Percentiles rank a stretch among this genome's conserved stretches.
phyloP scores from a whole-genome alignment of 2,113 vertebrate species.

The Ellobius talpinus region DNA sequence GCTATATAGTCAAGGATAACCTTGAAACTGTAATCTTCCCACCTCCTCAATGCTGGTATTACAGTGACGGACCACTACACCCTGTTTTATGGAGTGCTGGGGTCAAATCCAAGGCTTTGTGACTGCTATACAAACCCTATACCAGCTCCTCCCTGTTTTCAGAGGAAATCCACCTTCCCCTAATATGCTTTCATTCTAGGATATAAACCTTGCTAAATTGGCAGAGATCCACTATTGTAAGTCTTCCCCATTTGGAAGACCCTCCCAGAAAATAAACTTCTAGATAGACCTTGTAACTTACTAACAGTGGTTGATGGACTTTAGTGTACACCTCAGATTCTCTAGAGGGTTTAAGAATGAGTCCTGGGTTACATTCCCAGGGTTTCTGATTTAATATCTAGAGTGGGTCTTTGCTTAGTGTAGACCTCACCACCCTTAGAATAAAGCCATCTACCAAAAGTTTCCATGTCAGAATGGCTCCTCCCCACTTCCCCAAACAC shows the following conservation, averaged over 20 bases:
- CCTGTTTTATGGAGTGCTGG: no score
- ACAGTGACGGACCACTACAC: no score
- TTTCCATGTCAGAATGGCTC: background rate
- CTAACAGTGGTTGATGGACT: background rate
- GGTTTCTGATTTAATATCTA: slow-evolving; percentile 8
- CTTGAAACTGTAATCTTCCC: no score
- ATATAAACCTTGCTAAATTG: background rate
- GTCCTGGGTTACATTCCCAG: background rate
- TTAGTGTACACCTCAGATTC: background rate
- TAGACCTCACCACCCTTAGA: background rate
- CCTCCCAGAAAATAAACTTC: background rate
- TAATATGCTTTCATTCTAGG: background rate
- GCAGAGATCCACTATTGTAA: background rate
- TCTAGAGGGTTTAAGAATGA: background rate
- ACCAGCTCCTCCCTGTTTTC: background rate
- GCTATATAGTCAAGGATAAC: no score
- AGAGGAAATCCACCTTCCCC: background rate
- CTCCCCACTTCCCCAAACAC: background rate
- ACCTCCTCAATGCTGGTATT: no score
- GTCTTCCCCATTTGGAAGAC: background rate
- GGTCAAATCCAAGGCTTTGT: background rate
- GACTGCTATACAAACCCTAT: background rate
- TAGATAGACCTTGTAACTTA: background rate
- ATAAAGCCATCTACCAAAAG: background rate
- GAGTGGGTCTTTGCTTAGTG: background rate